Conservation (phyloP, 2,113 vertebrate genomes). For the Pelecanoides urinatrix region DNA sequence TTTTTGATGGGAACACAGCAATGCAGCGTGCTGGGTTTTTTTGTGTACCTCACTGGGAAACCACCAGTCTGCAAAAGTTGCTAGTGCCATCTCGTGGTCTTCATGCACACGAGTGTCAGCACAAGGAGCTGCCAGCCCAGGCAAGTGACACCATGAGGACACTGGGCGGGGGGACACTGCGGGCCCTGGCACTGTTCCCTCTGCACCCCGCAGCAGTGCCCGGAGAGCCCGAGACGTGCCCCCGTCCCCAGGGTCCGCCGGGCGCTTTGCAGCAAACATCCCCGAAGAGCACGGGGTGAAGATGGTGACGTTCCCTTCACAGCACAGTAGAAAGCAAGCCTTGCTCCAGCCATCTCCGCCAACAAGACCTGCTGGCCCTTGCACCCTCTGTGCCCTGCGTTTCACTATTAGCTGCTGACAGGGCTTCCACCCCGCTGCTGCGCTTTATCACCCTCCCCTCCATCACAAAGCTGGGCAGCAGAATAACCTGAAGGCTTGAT, state of each 20-base stretch:
- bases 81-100: constrained; percentile 54
- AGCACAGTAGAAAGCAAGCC: neutral
- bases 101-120: neutral
- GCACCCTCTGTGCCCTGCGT: fast-evolving
- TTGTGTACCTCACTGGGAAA: neutral
- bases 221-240: fast-evolving
- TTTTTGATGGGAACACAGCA: fast-evolving
- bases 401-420: neutral
- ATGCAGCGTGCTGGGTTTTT: fast-evolving
- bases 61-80: neutral
- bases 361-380: neutral
- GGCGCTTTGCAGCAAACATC: neutral
- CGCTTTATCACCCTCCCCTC: neutral
- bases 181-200: fast-evolving
- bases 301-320: fast-evolving
- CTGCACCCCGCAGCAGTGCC: fast-evolving
- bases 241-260: fast-evolving
- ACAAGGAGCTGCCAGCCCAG: neutral
- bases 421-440: fast-evolving
- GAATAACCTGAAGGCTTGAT: fast-evolving
- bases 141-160: neutral
- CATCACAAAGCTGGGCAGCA: neutral
- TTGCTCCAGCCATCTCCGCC: neutral
- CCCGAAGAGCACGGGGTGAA: fast-evolving
- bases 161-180: fast-evolving